These are phyloP conservation scores for Bujurquina vittata DNA, from an alignment of 2,113 vertebrate genomes.

Conservation along the genomic window DNA sequence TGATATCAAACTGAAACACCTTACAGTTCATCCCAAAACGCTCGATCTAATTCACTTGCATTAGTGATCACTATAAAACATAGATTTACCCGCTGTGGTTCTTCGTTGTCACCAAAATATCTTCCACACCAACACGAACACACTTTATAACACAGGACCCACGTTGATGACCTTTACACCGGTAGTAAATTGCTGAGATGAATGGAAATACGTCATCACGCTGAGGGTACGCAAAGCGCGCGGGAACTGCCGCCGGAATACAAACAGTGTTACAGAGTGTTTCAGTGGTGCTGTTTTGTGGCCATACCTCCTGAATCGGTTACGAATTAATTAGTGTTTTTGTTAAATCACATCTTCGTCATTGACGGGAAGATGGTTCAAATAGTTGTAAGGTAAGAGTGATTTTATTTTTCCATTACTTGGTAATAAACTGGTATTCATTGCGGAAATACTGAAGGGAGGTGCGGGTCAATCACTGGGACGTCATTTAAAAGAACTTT, in stretches of 20 bases:
- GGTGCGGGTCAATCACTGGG: not conserved
- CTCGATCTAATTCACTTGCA: not conserved
- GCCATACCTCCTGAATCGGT: not conserved
- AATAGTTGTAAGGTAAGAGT: conserved; percentile 64
- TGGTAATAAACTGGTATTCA: not conserved
- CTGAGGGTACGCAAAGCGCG: not conserved
- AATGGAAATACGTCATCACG: conserved; percentile 58
- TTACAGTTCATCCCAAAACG: not conserved
- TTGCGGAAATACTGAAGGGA: not conserved
- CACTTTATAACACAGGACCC: conserved; percentile 58
- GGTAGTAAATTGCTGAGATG: conserved; percentile 20
- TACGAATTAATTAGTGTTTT: not conserved
- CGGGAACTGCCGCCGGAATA: conserved; percentile 43
- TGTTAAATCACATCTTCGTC: not conserved
- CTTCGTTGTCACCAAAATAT: not conserved
- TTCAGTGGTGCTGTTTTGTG: not conserved
- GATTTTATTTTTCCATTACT: not conserved
- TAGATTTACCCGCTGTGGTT: not conserved
- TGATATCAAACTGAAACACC: not conserved
- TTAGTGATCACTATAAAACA: not conserved
- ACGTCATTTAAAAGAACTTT: not conserved
- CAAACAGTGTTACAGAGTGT: not conserved
- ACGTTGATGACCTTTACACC: conserved; percentile 74
- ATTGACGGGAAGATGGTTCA: conserved; percentile 64
- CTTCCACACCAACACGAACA: not conserved